These are phyloP conservation scores for Philopedon plagiatum DNA, from an alignment of 2,888 invertebrate species.

Conservation along the genomic window DNA sequence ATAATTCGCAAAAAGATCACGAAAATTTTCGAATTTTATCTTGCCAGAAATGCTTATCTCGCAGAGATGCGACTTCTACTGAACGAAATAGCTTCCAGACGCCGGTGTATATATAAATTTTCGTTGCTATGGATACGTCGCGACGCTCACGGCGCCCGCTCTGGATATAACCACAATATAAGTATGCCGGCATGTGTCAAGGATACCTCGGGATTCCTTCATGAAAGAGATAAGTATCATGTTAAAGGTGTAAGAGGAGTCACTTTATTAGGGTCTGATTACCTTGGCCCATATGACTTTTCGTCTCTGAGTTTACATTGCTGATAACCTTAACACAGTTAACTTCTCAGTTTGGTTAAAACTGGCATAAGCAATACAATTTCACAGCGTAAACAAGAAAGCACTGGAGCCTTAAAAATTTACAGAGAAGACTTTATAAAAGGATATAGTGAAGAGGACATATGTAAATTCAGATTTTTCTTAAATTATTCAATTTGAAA, in stretches of 20 bases:
- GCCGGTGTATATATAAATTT: constrained; percentile 63
- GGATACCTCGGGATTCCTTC: constrained; percentile 25
- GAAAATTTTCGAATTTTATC: constrained; percentile 6
- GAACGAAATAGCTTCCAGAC: constrained; percentile 64
- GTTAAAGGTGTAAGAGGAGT: constrained; percentile 18
- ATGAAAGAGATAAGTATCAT: constrained; percentile 12
- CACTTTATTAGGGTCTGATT: constrained; percentile 18
- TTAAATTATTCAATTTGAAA: too few relatives aligned
- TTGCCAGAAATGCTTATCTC: background rate
- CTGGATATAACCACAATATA: constrained; percentile 16
- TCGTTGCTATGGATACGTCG: constrained; percentile 62
- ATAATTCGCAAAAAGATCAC: background rate
- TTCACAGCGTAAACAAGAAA: too few relatives aligned
- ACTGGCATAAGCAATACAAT: background rate
- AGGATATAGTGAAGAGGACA: too few relatives aligned
- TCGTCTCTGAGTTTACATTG: background rate
- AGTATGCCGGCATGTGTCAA: constrained; percentile 30
- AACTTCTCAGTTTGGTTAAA: background rate
- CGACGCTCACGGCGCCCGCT: constrained; percentile 52
- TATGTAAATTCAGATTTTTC: too few relatives aligned
- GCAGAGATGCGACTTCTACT: constrained; percentile 50
- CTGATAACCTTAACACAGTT: background rate
- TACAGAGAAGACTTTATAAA: too few relatives aligned
- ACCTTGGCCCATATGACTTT: constrained; percentile 18
- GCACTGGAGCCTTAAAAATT: too few relatives aligned